Evolutionary conservation across 2,888 invertebrate genomes (phyloP), one percentile per base, ranked within the genome.

Genomic region (Lasiommata megera): DNA sequence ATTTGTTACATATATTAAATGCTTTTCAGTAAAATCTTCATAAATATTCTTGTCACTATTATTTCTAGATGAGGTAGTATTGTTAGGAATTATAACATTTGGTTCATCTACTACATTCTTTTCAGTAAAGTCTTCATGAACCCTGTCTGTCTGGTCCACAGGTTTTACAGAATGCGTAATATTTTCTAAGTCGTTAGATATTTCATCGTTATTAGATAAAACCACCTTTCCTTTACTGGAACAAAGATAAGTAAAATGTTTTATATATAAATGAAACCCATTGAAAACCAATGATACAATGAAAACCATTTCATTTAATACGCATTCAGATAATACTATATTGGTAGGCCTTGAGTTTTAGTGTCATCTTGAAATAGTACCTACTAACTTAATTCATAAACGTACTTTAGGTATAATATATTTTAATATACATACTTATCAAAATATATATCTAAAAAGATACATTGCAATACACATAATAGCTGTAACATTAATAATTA

Each of bases 141-240:
- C n/a, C 9, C 8, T 48, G 16, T 40, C 23, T 23, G 23, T 23
- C 23, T 23, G 18, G 36, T 36, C 23, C 12, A 9, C 16, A 16
- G 14, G 46, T 61, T 60, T 6, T 38, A 52, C 11, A n/a, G 53
- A 16, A 17, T 53, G 48, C 6, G 29, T 46, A 7, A 56, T n/a
- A 34, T 63, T 51, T 14, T 70, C 67, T 34, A 72, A 59, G 11
- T 46, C 29, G 14, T 48, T 40, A 23, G 18, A 44, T 8, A 44
- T 36, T 11, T 53, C 53, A 11, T 53, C 43, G 36, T 44, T 18
- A 43, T 12, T 23, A 14, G 43, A 43, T 44, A 44, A 43, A 36
- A 53, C 14, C 9, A 53, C 53, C 7, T 53, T 53, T 48, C 18
- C 36, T 12, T 46, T n/a, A 29, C 43, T 52, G 28, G 17, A 48